Base-by-base conservation (phyloP, 2,888 invertebrate genomes). In the Beris chalybata region DNA sequence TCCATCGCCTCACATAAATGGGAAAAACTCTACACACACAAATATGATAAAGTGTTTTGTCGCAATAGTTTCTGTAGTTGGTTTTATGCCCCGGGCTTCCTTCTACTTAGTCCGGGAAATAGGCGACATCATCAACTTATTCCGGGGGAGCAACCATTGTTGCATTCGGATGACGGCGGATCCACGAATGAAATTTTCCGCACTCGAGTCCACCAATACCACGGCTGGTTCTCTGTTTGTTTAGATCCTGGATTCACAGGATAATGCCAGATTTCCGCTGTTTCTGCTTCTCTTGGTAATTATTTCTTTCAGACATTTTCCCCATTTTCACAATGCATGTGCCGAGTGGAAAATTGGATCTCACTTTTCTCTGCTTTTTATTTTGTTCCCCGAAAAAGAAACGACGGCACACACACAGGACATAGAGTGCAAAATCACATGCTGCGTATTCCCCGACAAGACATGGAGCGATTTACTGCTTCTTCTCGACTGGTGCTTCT, bases 271-370 rank as follows among this genome's bases (percentile, higher is more conserved):
- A 61, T 61, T 52, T 61, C 61, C 52, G 61, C 52, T 50, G 4
- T 50, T 61, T 61, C 61, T 52, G 61, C 38, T 61, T 52, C 50
- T 50, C 50, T 61, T 50, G 50, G 50, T 61, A 61, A 61, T 61
- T 61, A 61, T 61, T 31, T 48, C 52, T 22, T 22, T 22, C 22
- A 22, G 22, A 50, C 50, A 50, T 53, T 53, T 30, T 53, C 30
- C 31, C 5, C 11, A 7, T 29, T 53, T 30, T n/a, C 31, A 15
- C 50, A 22, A 11, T 12, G 15, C 9, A 29, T 15, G 15, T 15
- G 50, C 29, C 5, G 9, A 22, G 13, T 50, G 22, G 15, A 9
- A 13, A n/a, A 11, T 6, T 3, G n/a, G 7, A 11, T 2, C 15
- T 48, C 5, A 12, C 15, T 50, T 50, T 50, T 11, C n/a, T 12